Percentiles rank a stretch among this genome's conserved stretches.
These are phyloP conservation scores for Valencia hispanica DNA, from an alignment of 2,797 vertebrate species.

Conservation along the genomic window DNA sequence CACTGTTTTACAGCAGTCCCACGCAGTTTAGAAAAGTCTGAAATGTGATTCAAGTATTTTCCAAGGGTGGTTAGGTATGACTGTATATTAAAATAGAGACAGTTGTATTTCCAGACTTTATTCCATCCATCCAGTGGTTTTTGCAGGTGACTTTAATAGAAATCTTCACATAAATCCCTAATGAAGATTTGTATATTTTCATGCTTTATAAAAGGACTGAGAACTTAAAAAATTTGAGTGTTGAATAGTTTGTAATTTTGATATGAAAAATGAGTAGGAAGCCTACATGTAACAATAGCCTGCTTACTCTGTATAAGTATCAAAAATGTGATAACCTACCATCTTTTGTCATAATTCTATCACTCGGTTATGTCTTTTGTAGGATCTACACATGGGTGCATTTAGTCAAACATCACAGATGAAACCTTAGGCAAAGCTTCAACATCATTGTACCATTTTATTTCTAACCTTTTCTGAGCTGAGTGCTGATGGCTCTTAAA, in stretches of 20 bases:
- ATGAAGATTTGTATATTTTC: background rate
- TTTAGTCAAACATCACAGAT: background rate
- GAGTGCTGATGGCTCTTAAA: background rate
- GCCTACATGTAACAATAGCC: background rate
- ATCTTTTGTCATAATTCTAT: background rate
- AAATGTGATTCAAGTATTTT: background rate
- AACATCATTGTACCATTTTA: background rate
- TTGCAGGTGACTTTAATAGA: background rate
- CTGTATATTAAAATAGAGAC: background rate
- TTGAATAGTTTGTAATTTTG: background rate
- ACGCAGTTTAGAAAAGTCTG: background rate
- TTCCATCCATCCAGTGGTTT: background rate
- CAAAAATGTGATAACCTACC: background rate
- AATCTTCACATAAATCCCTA: background rate
- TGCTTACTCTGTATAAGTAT: background rate
- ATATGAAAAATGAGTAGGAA: background rate
- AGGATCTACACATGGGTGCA: background rate
- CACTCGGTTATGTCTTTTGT: background rate
- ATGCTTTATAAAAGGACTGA: background rate
- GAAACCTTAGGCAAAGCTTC: background rate
- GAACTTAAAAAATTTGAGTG: background rate
- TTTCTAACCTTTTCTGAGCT: constrained; percentile 6
- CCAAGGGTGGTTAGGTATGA: background rate
- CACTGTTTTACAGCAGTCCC: background rate
- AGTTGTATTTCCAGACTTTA: background rate